Evolutionary conservation across 2,888 invertebrate species (phyloP), one percentile per base, ranked within the genome.

Genomic region (Euphydryas editha): DNA sequence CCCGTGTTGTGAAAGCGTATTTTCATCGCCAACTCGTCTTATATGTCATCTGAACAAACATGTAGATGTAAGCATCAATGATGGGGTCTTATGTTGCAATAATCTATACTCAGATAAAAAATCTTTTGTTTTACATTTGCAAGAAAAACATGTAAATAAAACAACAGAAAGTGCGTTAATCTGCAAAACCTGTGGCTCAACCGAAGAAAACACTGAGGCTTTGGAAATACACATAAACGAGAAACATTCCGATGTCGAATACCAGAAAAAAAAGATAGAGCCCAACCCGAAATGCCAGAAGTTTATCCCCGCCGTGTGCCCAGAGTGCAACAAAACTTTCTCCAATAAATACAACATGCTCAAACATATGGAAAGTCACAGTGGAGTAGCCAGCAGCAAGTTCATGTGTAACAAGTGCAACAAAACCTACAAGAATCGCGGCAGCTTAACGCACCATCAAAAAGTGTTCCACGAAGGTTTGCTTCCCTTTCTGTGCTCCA

Each of bases 301-400:
- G 67, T 81, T 81, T 62, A 84, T 87, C 17, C 88, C 89, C 0
- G 90, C 87, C 15, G 82, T 84, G 4, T 94, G 94, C 64, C 83
- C 87, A 0, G 86, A 90, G 15, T 94, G 94, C 73, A 86, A 90
- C 60, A 90, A 87, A 72, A 84, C 80, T 0, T 94, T 93, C 74
- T 82, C 85, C 62, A 85, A 94, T 80, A 86, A 94, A 81, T 86
- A 94, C 85, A 79, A 90, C 79, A 85, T 87, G 90, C 75, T 85
- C 15, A 76, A 82, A 1, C 94, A 94, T 73, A 79, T 88, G 82
- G 85, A 87, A 67, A 83, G 76, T 1, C 93, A 93, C 70, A 82
- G 81, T 13, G 81, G 76, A 6, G 76, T 77, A 0, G 1, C 63
- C 6, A 51, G 62, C 8, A 51, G 63, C 17, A 61, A 37, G 37